Evolutionary conservation across 2,888 invertebrate species (phyloP), one percentile per base, ranked within the genome.

Genomic region (Halictus ligatus): DNA sequence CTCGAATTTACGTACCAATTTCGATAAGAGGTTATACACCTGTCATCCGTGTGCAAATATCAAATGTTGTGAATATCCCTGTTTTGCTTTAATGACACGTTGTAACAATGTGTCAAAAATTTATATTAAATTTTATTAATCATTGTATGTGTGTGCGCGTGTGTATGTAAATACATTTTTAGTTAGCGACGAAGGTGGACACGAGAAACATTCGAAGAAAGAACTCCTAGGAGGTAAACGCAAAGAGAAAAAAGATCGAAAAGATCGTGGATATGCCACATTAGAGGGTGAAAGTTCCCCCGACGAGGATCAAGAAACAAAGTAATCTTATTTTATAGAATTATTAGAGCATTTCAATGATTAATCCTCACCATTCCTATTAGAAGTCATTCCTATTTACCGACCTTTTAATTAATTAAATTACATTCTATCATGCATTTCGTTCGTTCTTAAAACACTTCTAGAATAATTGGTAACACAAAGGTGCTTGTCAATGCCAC

Each of bases 211-310:
- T 78, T 97, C 97, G 89, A 98, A 98, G 93, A 98, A 98, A 92
- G 98, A 98, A 92, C 95, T 97, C 74, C 95, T 98, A 48, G 97
- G 97, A 91, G 98, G 98, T 0, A 97, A 98, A 88, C 96, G 97
- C 0, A 98, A 98, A 93, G 98, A 98, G 81, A 98, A 98, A 92
- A 98, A 98, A 94, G 98, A 98, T 71, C 98, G 98, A 93, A 98
- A 98, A 95, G 98, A 98, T 93, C 96, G 98, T 91, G 98, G 99
- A 3, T 99, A 99, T 96, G 98, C 98, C 75, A 98, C 98, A 43
- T 96, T 99, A 91, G 99, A 98, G 95, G 99, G 98, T 69, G 98
- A 98, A 95, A 98, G 99, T 93, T 99, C 99, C 0, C 98, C 98
- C 8, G 98, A 98, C 94, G 98, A 98, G 92, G 98, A 98, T 92